A percentile compares a stretch with the other conserved stretches of the same genome.
Evolutionary conservation across 2,797 vertebrate genomes (phyloP).

Genomic region (Lepilemur septentrionalis): DNA sequence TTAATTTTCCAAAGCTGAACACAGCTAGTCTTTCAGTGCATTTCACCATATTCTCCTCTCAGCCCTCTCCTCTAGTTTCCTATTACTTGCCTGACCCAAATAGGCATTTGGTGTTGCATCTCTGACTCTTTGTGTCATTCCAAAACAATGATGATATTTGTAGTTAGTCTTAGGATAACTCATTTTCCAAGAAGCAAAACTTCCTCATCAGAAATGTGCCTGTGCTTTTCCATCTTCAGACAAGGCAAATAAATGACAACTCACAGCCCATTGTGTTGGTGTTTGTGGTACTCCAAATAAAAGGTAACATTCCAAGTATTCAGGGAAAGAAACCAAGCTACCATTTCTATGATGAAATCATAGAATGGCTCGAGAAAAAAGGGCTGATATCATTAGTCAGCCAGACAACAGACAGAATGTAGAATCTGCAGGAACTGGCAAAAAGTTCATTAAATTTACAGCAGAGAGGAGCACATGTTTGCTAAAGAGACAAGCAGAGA

Average conservation of each 20-base stretch:
- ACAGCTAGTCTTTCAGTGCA: neutral
- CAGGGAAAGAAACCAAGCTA: constrained; percentile 48
- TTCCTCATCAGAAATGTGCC: neutral
- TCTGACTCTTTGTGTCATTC: neutral
- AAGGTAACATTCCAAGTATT: constrained; percentile 53
- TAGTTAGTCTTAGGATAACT: neutral
- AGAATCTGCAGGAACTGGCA: constrained; percentile 5
- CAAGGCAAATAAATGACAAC: constrained; percentile 37
- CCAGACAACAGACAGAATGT: neutral
- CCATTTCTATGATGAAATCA: constrained; percentile 58
- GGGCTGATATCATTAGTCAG: constrained; percentile 45
- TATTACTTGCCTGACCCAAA: neutral
- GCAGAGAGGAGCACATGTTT: neutral
- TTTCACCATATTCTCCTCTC: neutral
- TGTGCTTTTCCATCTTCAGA: neutral
- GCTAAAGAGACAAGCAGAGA: neutral
- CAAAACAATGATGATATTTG: neutral
- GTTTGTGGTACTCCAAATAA: constrained; percentile 52
- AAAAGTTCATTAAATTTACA: constrained; percentile 34
- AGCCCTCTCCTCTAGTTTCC: neutral
- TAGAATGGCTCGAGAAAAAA: constrained; percentile 51
- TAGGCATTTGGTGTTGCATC: neutral
- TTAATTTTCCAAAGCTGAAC: neutral
- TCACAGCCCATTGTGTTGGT: neutral
- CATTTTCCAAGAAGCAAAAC: constrained; percentile 40